phyloP scores from a whole-genome alignment of 2,797 vertebrate genomes.

The Potorous gilbertii region DNA sequence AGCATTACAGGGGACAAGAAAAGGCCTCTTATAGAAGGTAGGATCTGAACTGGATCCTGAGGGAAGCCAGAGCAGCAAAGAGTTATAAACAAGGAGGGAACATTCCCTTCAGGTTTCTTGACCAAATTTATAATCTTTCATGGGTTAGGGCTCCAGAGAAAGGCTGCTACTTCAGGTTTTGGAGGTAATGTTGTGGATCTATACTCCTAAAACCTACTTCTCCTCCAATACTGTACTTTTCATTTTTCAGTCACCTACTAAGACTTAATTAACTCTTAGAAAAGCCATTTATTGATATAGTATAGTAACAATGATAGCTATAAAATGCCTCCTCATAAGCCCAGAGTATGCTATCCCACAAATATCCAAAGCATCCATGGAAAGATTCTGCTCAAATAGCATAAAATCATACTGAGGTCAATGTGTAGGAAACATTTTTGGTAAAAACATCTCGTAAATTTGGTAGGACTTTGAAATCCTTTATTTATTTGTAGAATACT shows the following conservation, averaged over 20 bases:
- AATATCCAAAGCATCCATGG: background rate
- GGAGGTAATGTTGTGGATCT: background rate
- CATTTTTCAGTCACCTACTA: background rate
- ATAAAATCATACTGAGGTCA: background rate
- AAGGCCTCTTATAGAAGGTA: background rate
- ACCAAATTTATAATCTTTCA: background rate
- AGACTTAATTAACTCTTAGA: background rate
- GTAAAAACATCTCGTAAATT: background rate
- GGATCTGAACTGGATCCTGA: background rate
- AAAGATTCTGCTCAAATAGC: background rate
- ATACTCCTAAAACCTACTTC: background rate
- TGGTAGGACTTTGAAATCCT: background rate
- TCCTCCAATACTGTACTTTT: background rate
- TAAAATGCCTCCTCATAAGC: background rate
- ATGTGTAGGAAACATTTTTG: background rate
- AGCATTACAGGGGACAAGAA: background rate
- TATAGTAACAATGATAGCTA: background rate
- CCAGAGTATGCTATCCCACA: background rate
- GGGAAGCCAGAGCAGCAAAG: background rate
- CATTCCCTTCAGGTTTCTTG: background rate
- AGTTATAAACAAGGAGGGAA: background rate
- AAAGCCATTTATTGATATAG: background rate
- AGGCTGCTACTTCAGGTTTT: background rate
- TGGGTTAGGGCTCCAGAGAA: background rate
- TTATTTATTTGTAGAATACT: background rate